These are phyloP conservation scores for Nothoprocta perdicaria DNA, from an alignment of 2,113 vertebrate genomes.

Conservation along the genomic window DNA sequence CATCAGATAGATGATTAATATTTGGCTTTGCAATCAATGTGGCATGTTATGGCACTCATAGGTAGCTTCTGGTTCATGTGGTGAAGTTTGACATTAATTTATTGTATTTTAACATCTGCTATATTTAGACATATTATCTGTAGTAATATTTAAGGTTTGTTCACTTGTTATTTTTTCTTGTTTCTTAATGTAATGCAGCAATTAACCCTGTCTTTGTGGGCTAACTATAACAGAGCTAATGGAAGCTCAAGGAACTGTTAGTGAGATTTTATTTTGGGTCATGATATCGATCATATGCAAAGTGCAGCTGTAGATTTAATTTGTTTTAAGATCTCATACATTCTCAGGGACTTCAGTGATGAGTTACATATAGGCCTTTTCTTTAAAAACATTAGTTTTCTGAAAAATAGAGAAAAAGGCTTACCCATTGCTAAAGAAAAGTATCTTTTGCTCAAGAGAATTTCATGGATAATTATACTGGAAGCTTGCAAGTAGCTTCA, in stretches of 20 bases:
- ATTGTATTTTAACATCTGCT: neutral
- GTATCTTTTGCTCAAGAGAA: neutral
- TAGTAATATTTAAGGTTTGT: neutral
- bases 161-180: neutral
- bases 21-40: rapidly evolving
- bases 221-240: neutral
- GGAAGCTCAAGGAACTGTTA: neutral
- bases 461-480: neutral
- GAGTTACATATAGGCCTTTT: neutral
- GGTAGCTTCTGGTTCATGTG: neutral
- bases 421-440: neutral
- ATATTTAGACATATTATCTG: neutral
- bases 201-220: neutral
- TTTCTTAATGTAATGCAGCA: neutral
- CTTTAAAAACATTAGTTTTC: neutral
- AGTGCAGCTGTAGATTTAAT: neutral
- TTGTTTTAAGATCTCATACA: neutral
- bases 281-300: neutral
- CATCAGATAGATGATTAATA: neutral
- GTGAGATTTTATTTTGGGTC: neutral
- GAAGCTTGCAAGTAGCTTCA: neutral
- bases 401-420: neutral
- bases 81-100: neutral
- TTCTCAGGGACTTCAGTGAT: neutral
- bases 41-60: neutral